Evolutionary conservation across 2,888 invertebrate species (phyloP).

Genomic region (Netelia inedita): DNA sequence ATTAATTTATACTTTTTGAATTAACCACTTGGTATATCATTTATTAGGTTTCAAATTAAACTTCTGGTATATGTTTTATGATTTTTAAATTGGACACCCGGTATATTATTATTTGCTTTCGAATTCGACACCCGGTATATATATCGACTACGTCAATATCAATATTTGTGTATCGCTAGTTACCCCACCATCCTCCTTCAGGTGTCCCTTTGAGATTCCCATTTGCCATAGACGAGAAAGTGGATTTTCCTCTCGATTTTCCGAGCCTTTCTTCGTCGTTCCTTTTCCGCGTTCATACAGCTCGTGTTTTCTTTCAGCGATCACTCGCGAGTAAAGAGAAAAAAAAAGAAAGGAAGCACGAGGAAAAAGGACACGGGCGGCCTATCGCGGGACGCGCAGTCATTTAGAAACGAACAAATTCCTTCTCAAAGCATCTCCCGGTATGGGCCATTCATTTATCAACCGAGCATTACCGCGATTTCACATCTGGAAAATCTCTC

Average conservation of each 20-base stretch:
- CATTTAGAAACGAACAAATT: constrained; percentile 52
- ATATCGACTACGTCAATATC: constrained; percentile 51
- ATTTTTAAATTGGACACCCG: too few species aligned
- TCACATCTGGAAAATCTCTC: constrained; percentile 51
- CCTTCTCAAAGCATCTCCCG: constrained; percentile 37
- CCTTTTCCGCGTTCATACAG: neutral
- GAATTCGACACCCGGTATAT: neutral
- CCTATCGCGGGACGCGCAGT: constrained; percentile 22
- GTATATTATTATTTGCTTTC: too few species aligned
- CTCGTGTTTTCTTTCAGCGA: constrained; percentile 38
- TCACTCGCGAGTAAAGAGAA: constrained; percentile 10
- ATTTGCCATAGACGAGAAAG: constrained; percentile 30
- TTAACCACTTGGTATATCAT: too few species aligned
- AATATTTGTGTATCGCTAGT: constrained; percentile 35
- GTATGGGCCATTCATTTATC: constrained; percentile 60
- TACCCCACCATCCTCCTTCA: neutral
- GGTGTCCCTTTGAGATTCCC: constrained; percentile 41
- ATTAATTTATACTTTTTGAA: too few species aligned
- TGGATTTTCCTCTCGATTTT: constrained; percentile 51
- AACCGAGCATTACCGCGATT: constrained; percentile 59
- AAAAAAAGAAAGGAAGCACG: constrained; percentile 1
- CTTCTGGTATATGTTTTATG: too few species aligned
- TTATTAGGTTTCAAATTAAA: too few species aligned
- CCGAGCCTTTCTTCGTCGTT: neutral
- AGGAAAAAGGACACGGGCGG: constrained; percentile 2